Conservation (phyloP, 2,888 invertebrate species). For the Aphodius sticticus region DNA sequence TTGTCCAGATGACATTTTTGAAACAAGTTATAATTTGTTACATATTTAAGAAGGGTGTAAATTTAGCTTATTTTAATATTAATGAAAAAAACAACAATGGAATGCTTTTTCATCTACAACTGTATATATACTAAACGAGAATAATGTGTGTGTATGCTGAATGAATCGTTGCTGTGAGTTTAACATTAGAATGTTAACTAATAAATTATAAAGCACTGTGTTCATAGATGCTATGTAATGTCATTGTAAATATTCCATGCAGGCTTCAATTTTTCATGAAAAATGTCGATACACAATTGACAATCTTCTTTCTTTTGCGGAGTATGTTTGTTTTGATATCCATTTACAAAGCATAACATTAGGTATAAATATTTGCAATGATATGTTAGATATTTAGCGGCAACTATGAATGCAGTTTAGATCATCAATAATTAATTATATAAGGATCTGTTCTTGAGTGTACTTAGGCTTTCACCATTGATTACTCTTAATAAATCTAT, state of each 20-base stretch:
- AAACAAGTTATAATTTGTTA: slow-evolving; percentile 18
- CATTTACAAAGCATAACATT: slow-evolving; percentile 11
- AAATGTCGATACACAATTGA: background rate
- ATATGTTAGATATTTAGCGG: slow-evolving; percentile 34
- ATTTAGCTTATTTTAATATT: slow-evolving; percentile 25
- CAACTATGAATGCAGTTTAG: slow-evolving; percentile 45
- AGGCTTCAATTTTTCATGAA: background rate
- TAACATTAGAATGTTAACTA: slow-evolving; percentile 41
- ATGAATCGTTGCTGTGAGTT: slow-evolving; percentile 29
- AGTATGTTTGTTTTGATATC: background rate
- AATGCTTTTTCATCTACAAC: slow-evolving; percentile 22
- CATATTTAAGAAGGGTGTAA: slow-evolving; percentile 23
- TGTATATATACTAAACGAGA: slow-evolving; percentile 10
- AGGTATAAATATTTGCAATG: slow-evolving; percentile 27
- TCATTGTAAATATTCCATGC: slow-evolving; percentile 29
- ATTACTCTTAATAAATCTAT: slow-evolving; percentile 39
- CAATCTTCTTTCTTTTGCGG: slow-evolving; percentile 7
- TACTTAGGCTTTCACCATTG: slow-evolving; percentile 53
- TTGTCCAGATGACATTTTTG: slow-evolving; percentile 10
- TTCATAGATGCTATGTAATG: slow-evolving; percentile 32
- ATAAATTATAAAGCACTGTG: slow-evolving; percentile 38
- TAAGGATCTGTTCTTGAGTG: slow-evolving; percentile 55
- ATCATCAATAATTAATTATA: slow-evolving; percentile 39
- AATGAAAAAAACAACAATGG: slow-evolving; percentile 8
- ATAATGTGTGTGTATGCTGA: slow-evolving; percentile 15